Percentiles rank a stretch among this genome's conserved stretches.
These are phyloP conservation scores for Esox niger DNA, from an alignment of 2,113 vertebrate genomes.

Conservation along the genomic window DNA sequence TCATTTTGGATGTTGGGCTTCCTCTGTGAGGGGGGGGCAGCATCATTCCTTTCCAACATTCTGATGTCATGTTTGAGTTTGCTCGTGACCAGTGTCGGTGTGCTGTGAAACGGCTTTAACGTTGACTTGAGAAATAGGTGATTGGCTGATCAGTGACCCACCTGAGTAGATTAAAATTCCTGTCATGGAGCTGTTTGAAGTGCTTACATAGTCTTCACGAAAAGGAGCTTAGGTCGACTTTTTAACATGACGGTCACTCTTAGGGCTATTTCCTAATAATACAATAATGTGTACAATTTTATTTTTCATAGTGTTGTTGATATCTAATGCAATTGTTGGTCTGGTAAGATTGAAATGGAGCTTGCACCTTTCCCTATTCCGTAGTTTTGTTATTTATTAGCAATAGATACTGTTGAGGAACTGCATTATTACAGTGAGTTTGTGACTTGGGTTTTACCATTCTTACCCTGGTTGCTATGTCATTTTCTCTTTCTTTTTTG, in stretches of 20 bases:
- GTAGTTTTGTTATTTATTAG: too few relatives aligned
- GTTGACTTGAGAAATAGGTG: constrained; percentile 63
- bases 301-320: constrained; percentile 2
- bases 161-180: constrained; percentile 71
- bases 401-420: not conserved
- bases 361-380: not conserved
- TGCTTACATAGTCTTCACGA: constrained; percentile 36
- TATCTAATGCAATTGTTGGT: not conserved
- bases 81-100: constrained; percentile 65
- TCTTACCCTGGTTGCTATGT: not conserved
- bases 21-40: not conserved
- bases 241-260: not conserved
- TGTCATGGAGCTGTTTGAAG: constrained; percentile 63
- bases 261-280: not conserved
- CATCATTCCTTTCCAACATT: constrained; percentile 13
- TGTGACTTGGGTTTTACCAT: not conserved
- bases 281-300: not conserved
- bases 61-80: constrained; percentile 72
- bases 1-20: not conserved
- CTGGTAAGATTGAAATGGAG: not conserved
- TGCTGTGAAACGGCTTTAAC: constrained; percentile 67
- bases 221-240: constrained; percentile 33
- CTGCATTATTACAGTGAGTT: not conserved
- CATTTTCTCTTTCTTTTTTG: not conserved
- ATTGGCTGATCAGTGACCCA: constrained; percentile 51